Conservation (phyloP, 2,888 invertebrate species). For the Iselma pallidipennis region DNA sequence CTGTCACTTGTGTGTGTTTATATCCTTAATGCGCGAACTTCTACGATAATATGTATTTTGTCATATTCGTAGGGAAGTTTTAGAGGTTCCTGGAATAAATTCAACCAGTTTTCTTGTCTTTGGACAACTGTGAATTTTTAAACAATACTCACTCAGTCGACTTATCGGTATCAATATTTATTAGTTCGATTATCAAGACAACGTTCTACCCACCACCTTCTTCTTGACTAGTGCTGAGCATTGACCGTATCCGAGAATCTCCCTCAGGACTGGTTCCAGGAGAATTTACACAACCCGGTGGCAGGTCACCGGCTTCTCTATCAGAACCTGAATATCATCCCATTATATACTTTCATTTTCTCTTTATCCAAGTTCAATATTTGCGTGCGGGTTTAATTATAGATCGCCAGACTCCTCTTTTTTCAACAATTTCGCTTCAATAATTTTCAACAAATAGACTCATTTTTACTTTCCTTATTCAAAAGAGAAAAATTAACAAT, state of each 20-base stretch:
- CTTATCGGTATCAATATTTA: not conserved
- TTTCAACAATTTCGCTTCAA: not conserved
- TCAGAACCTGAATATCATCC: not conserved
- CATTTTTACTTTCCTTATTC: not conserved
- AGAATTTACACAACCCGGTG: slow-evolving; percentile 3
- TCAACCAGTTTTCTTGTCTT: not conserved
- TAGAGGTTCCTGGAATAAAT: not conserved
- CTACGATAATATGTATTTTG: not conserved
- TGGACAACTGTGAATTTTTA: not conserved
- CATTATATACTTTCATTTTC: not conserved
- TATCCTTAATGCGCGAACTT: not conserved
- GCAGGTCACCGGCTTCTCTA: slow-evolving; percentile 1
- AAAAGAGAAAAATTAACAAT: too few relatives aligned
- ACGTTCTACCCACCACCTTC: not conserved
- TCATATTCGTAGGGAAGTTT: not conserved
- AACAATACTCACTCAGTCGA: not conserved
- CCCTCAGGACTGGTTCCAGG: not conserved
- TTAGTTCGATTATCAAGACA: slow-evolving; percentile 1
- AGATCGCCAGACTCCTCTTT: not conserved
- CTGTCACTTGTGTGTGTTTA: too few relatives aligned
- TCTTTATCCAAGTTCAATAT: not conserved
- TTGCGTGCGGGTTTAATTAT: slow-evolving; percentile 1
- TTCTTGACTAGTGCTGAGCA: not conserved
- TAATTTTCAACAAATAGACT: not conserved
- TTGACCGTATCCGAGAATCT: slow-evolving; percentile 5